Base-by-base conservation (phyloP, 2,113 vertebrate genomes). In the Lagopus leucura region DNA sequence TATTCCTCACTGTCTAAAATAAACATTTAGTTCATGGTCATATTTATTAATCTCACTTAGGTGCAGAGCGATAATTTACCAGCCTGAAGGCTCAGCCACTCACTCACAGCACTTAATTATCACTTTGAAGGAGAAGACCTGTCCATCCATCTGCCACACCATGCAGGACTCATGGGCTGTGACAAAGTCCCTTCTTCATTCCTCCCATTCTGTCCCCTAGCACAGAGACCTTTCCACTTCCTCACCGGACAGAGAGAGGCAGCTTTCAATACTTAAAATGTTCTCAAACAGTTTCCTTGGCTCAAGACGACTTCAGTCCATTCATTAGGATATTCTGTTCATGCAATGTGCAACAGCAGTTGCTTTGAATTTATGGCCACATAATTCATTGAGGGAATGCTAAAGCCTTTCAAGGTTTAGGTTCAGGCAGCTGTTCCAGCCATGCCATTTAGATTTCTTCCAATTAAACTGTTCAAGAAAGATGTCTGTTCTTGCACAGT, bases 11-110 rank as follows among this genome's bases (percentile, higher is more conserved):
- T 70, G 60, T 54, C 65, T 82, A 86, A 87, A 92, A 67, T 58
- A 92, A 96, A 88, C 72, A 83, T 73, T 63, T 76, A 76, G 86
- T 89, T 89, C 66, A 79, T 13, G 80, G 75, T 55, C 72, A 42
- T 54, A 71, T 94, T 93, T 94, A 93, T 92, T 93, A 93, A 97
- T 86, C 86, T 93, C 86, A 92, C 83, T 89, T 86, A 94, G 89
- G 89, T n/a, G 72, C 69, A 79, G 69, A 66, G 73, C 1, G 3
- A 69, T 90, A 55, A 96, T 81, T 93, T 78, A 88, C 63, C 72
- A 70, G 47, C 43, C 63, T 47, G 73, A 89, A 80, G 83, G 90
- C 87, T 64, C 78, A 83, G 80, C 52, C 42, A n/a, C 47, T 61
- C 86, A 88, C 47, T 78, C 64, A 86, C 40, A 81, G 84, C 45